Conservation (phyloP, 2,797 vertebrate genomes). For the Dallia pectoralis region DNA sequence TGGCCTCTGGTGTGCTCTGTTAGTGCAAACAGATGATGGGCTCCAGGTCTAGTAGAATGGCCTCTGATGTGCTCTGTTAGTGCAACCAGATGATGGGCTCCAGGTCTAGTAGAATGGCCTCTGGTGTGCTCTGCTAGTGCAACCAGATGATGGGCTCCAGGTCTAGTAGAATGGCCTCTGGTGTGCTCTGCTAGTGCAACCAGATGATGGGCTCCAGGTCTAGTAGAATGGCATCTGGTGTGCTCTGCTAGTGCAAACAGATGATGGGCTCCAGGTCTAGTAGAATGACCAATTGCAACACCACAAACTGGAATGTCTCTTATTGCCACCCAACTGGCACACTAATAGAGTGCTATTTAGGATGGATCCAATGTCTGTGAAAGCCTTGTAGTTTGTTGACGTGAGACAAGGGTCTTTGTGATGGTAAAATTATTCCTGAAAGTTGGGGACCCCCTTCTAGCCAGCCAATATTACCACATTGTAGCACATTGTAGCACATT, state of each 20-base stretch:
- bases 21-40: no score
- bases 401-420: constrained; percentile 70
- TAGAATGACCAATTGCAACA: constrained; percentile 65
- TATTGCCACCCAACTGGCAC: background rate
- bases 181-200: no score
- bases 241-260: background rate
- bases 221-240: background rate
- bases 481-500: constrained; percentile 60
- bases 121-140: no score
- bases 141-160: no score
- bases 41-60: no score
- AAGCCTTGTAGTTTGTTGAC: constrained; percentile 45
- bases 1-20: no score
- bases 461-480: constrained; percentile 58
- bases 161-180: no score
- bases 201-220: no score
- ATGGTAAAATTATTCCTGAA: constrained; percentile 71
- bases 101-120: no score
- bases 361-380: constrained; percentile 32
- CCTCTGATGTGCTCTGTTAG: no score
- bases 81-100: no score
- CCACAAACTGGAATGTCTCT: constrained; percentile 53
- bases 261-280: background rate
- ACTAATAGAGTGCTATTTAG: background rate
- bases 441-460: constrained; percentile 62